Evolutionary conservation across 1,140 invertebrate species (phyloP).

Genomic region (Acromyrmex charruanus): DNA sequence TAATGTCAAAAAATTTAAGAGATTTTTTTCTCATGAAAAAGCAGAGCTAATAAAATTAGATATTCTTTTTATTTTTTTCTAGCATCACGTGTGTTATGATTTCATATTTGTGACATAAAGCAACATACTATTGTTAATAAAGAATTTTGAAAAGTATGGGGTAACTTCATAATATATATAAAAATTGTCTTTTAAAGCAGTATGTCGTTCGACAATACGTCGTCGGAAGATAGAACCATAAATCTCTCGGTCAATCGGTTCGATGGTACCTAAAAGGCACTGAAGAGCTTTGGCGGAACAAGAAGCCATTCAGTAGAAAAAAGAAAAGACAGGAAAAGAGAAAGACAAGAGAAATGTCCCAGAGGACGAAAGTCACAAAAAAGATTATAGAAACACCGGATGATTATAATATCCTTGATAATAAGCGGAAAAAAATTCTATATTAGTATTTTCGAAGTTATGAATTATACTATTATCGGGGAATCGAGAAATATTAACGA

Average conservation of each 20-base stretch:
- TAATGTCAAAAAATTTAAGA: background rate
- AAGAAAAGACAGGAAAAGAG: background rate
- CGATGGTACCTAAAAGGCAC: slow-evolving; percentile 18
- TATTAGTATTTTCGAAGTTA: background rate
- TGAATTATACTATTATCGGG: background rate
- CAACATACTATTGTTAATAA: background rate
- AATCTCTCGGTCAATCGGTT: slow-evolving; percentile 60
- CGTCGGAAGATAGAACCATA: slow-evolving; percentile 33
- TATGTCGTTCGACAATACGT: background rate
- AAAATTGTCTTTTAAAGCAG: background rate
- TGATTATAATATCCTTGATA: background rate
- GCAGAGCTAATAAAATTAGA: background rate
- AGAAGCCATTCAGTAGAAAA: slow-evolving; percentile 3
- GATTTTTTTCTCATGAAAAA: background rate
- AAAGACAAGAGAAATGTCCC: background rate
- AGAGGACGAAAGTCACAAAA: slow-evolving; percentile 34
- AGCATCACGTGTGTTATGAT: background rate
- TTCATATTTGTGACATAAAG: background rate
- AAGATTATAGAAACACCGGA: background rate
- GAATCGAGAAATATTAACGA: background rate
- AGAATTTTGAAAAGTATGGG: background rate
- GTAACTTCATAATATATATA: background rate
- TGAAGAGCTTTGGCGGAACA: background rate
- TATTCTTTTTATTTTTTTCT: background rate
- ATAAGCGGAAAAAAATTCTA: background rate